A percentile compares a stretch with the other conserved stretches of the same genome.
Conservation (phyloP, 64 coral and sea anemone species). For the Montipora foliosa region DNA sequence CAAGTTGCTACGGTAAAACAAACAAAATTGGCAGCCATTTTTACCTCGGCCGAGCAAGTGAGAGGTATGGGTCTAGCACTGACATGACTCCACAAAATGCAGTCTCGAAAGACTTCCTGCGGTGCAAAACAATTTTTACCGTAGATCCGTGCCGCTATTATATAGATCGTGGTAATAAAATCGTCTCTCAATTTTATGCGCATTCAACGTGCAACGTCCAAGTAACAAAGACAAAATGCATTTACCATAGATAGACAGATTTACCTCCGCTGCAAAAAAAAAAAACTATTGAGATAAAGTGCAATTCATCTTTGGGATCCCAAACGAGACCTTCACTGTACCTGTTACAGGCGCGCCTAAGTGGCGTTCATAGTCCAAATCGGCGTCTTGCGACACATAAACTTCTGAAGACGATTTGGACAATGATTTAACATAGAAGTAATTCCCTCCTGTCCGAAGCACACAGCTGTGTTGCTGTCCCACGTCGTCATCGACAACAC, state of each 20-base stretch:
- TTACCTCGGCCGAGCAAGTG: neutral
- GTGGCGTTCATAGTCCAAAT: slow-evolving; percentile 76
- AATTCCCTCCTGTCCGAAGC: slow-evolving; percentile 40
- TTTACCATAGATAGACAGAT: too few relatives aligned
- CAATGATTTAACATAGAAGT: slow-evolving; percentile 36
- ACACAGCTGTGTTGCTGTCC: slow-evolving; percentile 74
- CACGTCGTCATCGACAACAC: slow-evolving; percentile 79
- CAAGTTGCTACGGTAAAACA: neutral
- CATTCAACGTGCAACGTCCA: too few relatives aligned
- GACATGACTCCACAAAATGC: neutral
- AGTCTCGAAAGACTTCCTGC: neutral
- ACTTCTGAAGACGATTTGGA: slow-evolving; percentile 56
- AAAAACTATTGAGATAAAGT: too few relatives aligned
- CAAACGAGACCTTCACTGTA: slow-evolving; percentile 29
- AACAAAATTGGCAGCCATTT: neutral
- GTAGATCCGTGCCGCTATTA: too few relatives aligned
- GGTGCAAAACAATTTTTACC: neutral
- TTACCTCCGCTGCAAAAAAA: too few relatives aligned
- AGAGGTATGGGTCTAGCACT: neutral
- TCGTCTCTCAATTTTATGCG: too few relatives aligned
- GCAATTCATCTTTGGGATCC: too few relatives aligned
- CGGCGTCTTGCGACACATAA: slow-evolving; percentile 56
- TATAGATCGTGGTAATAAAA: too few relatives aligned
- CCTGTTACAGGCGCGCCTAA: slow-evolving; percentile 50
- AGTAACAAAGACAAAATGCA: too few relatives aligned